Evolutionary conservation across 2,888 invertebrate species (phyloP).

Genomic region (Camptogramma bilineatum): DNA sequence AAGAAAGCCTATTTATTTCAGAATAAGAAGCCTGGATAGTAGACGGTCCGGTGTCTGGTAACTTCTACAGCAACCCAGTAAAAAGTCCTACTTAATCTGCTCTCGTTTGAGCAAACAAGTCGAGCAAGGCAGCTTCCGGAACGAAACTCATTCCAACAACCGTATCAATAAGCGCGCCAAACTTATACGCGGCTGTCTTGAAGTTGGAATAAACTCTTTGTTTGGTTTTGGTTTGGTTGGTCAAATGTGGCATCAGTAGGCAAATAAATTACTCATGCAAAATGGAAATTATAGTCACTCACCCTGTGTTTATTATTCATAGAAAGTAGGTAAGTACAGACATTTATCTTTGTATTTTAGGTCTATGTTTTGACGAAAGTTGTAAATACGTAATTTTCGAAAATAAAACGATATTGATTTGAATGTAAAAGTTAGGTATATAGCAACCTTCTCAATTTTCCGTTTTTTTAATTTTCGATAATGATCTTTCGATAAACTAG

Average conservation of each 20-base stretch:
- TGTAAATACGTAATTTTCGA: not conserved
- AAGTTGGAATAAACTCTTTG: constrained; percentile 2
- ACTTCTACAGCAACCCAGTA: constrained; percentile 19
- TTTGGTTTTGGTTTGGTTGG: not conserved
- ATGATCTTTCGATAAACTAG: no score
- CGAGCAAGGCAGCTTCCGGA: constrained; percentile 37
- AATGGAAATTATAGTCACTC: constrained; percentile 6
- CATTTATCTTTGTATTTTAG: not conserved
- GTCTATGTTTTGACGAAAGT: not conserved
- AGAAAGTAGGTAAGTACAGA: constrained; percentile 5
- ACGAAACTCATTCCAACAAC: constrained; percentile 24
- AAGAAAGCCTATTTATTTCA: no score
- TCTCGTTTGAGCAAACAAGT: constrained; percentile 40
- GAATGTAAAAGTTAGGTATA: not conserved
- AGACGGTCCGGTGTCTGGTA: not conserved
- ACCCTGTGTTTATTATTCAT: constrained; percentile 6
- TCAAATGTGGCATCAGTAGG: not conserved
- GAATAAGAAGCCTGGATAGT: not conserved
- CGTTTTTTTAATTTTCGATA: no score
- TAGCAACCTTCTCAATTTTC: no score
- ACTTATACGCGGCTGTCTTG: constrained; percentile 6
- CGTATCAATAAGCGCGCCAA: constrained; percentile 13
- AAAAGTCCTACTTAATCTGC: constrained; percentile 34
- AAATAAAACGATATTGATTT: not conserved
- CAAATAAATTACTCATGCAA: constrained; percentile 17